A percentile compares a stretch with the other conserved stretches of the same genome.
These are phyloP conservation scores for Mastacembelus armatus DNA, from an alignment of 2,797 vertebrate species.

Conservation along the genomic window DNA sequence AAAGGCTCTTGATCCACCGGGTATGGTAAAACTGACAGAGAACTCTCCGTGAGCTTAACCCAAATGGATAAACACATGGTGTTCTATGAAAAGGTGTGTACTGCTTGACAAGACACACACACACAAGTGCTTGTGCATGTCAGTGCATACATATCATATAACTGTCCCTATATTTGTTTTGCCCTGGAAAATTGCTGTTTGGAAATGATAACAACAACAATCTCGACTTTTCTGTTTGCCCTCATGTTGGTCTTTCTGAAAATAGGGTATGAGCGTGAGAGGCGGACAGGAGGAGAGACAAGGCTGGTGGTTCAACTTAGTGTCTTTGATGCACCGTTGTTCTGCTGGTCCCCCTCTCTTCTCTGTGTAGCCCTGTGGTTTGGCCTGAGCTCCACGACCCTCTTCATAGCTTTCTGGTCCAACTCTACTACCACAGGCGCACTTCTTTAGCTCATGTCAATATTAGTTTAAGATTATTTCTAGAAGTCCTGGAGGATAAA, in stretches of 20 bases:
- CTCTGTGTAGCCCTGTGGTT: constrained; percentile 64
- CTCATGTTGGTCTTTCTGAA: constrained; percentile 73
- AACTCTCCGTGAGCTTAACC: constrained; percentile 41
- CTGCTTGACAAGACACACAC: constrained; percentile 31
- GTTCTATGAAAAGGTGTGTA: constrained; percentile 50
- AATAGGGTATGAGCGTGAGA: constrained; percentile 65
- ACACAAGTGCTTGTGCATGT: constrained; percentile 21
- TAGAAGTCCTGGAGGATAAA: constrained; percentile 76
- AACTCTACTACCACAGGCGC: constrained; percentile 72
- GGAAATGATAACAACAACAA: constrained; percentile 74
- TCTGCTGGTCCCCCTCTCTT: constrained; percentile 67
- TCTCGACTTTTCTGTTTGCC: constrained; percentile 64
- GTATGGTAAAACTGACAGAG: constrained; percentile 31
- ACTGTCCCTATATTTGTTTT: constrained; percentile 39
- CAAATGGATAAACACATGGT: constrained; percentile 48
- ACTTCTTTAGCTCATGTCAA: constrained; percentile 84
- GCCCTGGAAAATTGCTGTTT: constrained; percentile 60
- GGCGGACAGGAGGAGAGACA: constrained; percentile 49
- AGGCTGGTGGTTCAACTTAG: constrained; percentile 60
- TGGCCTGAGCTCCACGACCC: constrained; percentile 70
- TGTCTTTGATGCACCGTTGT: constrained; percentile 77
- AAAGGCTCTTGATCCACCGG: constrained; percentile 52
- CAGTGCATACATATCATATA: constrained; percentile 22
- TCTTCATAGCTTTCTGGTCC: constrained; percentile 67
- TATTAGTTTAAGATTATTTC: constrained; percentile 85